These are phyloP conservation scores for Poecilia velifera DNA, from an alignment of 2,797 vertebrate genomes.

Conservation along the genomic window DNA sequence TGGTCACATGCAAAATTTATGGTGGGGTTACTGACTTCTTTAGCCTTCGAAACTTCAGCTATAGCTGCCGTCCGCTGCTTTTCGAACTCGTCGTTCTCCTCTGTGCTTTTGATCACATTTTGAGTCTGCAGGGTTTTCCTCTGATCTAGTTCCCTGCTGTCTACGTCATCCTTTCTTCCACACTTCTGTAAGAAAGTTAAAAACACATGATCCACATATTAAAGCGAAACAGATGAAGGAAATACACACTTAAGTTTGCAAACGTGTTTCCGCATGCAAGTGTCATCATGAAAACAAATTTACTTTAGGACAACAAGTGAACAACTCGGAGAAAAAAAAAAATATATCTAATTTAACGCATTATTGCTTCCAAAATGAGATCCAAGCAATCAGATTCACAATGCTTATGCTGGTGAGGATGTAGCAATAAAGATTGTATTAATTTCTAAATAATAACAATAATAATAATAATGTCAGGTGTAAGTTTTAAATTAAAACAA, in stretches of 20 bases:
- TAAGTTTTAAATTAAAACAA: neutral
- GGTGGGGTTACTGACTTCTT: constrained; percentile 85
- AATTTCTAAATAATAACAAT: neutral
- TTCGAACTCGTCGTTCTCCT: constrained; percentile 96
- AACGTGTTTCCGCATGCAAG: neutral
- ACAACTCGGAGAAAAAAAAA: neutral
- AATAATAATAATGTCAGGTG: neutral
- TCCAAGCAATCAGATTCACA: neutral
- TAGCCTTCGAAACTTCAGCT: constrained; percentile 96
- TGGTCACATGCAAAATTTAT: neutral
- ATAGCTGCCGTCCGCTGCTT: constrained; percentile 97
- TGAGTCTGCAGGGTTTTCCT: constrained; percentile 92
- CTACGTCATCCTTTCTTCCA: constrained; percentile 85
- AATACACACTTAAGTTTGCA: neutral
- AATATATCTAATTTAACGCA: neutral
- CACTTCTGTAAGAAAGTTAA: constrained; percentile 83
- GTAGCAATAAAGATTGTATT: neutral
- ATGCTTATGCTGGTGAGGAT: neutral
- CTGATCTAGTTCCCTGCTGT: constrained; percentile 90
- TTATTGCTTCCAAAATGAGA: neutral
- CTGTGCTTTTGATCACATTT: constrained; percentile 79
- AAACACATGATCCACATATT: constrained; percentile 5
- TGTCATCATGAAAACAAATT: neutral
- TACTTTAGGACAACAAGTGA: neutral
- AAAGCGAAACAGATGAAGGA: neutral